phyloP scores from a whole-genome alignment of 2,888 invertebrate species.

The Agonopterix heracliana region DNA sequence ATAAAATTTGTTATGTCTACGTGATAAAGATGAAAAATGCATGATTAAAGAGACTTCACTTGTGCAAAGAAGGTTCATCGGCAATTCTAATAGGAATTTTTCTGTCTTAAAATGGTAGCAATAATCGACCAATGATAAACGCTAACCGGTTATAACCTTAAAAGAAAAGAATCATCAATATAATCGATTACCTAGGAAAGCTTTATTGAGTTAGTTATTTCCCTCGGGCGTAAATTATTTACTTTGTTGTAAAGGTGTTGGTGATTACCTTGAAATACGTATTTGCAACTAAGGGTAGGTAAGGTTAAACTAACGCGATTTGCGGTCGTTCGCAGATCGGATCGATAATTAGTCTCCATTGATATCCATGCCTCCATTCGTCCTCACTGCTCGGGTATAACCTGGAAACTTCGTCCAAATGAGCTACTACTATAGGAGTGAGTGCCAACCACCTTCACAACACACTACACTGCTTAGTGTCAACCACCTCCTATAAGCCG shows the following conservation, averaged over 20 bases:
- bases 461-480: no score
- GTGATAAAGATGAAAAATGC: conserved; percentile 15
- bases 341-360: no score
- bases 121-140: conserved; percentile 7
- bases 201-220: no score
- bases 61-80: conserved; percentile 3
- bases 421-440: no score
- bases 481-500: no score
- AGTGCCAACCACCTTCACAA: no score
- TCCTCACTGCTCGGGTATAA: no score
- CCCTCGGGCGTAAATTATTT: conserved; percentile 1
- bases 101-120: conserved; percentile 7
- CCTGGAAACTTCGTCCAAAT: no score
- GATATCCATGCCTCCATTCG: no score
- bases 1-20: conserved; percentile 1
- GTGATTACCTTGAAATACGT: neutral
- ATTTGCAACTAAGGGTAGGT: no score
- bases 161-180: neutral
- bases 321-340: no score
- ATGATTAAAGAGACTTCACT: conserved; percentile 13
- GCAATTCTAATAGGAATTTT: conserved; percentile 15
- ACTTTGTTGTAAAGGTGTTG: conserved; percentile 2
- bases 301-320: no score
- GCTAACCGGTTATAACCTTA: conserved; percentile 2
- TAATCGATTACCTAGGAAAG: neutral